Evolutionary conservation across 2,113 vertebrate genomes (phyloP).

Genomic region (Scomber colias): DNA sequence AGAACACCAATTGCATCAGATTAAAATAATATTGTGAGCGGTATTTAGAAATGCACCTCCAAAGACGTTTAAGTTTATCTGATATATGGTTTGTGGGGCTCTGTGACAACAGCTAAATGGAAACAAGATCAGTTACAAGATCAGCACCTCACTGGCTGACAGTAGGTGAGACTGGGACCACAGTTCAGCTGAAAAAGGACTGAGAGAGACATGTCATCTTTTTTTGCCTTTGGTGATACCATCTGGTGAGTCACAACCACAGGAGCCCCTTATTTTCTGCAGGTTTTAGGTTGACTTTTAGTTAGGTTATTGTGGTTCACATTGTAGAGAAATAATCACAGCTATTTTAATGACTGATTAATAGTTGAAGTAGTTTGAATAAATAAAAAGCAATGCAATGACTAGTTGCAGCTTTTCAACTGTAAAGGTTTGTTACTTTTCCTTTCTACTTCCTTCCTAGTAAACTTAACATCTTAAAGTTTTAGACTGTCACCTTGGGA

Average conservation of each 20-base stretch:
- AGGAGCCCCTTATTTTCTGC: neutral
- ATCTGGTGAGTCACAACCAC: conserved; percentile 15
- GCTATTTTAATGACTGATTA: too few species aligned
- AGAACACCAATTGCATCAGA: neutral
- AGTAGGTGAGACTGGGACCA: conserved; percentile 6
- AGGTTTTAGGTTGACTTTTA: neutral
- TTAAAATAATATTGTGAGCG: too few species aligned
- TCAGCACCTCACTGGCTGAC: neutral
- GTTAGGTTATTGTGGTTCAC: neutral
- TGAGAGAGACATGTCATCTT: neutral
- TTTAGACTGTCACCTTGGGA: neutral
- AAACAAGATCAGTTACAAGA: neutral
- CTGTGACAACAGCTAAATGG: neutral
- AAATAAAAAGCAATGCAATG: neutral
- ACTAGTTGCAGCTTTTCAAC: neutral
- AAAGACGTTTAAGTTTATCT: neutral
- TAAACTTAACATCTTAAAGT: neutral
- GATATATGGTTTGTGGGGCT: neutral
- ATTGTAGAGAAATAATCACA: neutral
- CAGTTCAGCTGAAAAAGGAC: neutral
- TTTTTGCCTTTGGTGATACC: neutral
- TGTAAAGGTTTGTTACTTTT: too few species aligned
- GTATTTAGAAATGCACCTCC: neutral
- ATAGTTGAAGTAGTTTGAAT: neutral
- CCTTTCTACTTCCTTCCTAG: neutral